Conservation (phyloP, 1,140 invertebrate species). For the Platyura marginata region DNA sequence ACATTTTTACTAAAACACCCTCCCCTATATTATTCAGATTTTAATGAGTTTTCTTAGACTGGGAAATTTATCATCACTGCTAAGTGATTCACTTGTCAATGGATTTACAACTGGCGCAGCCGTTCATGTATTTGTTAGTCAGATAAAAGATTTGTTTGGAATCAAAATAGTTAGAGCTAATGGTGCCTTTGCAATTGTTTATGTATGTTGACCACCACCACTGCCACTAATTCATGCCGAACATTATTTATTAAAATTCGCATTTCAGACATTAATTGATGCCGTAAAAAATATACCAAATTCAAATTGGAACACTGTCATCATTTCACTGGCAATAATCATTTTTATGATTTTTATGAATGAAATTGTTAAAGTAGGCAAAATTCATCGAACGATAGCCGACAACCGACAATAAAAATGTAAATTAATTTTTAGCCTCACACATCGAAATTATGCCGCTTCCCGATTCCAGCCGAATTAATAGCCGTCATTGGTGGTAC, state of each 20-base stretch:
- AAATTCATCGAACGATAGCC: not conserved
- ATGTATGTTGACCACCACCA: conserved; percentile 28
- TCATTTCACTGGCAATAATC: conserved; percentile 52
- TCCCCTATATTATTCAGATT: conserved; percentile 31
- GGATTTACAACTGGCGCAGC: conserved; percentile 85
- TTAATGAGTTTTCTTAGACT: conserved; percentile 62
- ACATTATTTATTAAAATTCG: conserved; percentile 6
- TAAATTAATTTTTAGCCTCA: conserved; percentile 38
- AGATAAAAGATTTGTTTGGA: conserved; percentile 75
- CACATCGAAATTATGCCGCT: conserved; percentile 43
- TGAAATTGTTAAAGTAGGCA: conserved; percentile 51
- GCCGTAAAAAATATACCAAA: conserved; percentile 36
- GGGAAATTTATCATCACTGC: conserved; percentile 62
- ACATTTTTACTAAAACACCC: not conserved
- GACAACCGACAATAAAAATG: not conserved
- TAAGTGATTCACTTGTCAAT: conserved; percentile 78
- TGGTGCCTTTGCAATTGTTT: conserved; percentile 55
- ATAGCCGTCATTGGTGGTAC: conserved; percentile 64
- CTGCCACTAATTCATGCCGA: not conserved
- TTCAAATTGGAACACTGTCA: conserved; percentile 43
- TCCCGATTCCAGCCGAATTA: conserved; percentile 78
- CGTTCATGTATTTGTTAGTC: conserved; percentile 76
- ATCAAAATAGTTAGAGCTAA: conserved; percentile 39
- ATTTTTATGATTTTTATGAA: conserved; percentile 55
- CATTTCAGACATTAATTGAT: conserved; percentile 47